Evolutionary conservation across 2,113 vertebrate genomes (phyloP).

Genomic region (Sardina pilchardus): DNA sequence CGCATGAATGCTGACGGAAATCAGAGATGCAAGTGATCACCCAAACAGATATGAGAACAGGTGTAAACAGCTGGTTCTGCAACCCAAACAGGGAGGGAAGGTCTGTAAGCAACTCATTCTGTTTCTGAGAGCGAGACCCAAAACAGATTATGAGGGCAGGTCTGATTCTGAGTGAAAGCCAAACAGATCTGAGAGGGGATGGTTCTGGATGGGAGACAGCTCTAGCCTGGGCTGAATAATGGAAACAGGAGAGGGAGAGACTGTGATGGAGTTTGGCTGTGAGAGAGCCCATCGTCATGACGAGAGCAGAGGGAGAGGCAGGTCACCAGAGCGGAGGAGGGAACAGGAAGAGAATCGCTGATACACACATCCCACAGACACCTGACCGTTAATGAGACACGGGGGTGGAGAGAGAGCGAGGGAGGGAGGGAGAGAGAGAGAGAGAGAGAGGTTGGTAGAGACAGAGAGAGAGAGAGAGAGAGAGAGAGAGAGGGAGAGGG

Average conservation of each 20-base stretch:
- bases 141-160: no score
- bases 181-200: no score
- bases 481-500: neutral
- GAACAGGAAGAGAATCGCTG: neutral
- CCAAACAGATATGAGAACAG: neutral
- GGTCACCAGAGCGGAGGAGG: neutral
- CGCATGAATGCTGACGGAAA: neutral
- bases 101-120: no score
- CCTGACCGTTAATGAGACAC: neutral
- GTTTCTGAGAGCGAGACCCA: no score
- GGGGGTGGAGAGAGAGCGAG: neutral
- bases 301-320: neutral
- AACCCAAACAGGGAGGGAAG: no score
- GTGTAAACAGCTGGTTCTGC: no score
- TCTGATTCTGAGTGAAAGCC: no score
- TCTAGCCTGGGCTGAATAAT: neutral
- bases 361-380: neutral
- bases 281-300: no score
- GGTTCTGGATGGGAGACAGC: no score
- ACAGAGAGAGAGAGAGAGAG: conserved; percentile 9
- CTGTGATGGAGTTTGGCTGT: no score
- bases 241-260: neutral
- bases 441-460: neutral
- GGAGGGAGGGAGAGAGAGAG: neutral
- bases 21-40: neutral